Conservation (phyloP, 1,140 invertebrate genomes). For the Acyrthosiphon pisum region DNA sequence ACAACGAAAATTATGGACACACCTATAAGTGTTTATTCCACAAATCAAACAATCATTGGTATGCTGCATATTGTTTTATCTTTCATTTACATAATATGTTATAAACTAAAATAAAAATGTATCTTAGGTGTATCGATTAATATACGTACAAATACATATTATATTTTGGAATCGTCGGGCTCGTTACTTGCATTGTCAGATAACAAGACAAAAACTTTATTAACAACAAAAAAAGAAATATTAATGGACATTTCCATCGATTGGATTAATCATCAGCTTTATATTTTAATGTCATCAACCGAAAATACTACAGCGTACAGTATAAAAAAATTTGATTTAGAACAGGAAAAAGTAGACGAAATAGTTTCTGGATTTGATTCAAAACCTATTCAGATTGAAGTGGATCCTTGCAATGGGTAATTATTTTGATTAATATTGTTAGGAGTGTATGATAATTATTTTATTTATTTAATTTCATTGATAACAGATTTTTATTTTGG, state of each 20-base stretch:
- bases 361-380: slow-evolving; percentile 72
- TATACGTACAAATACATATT: slow-evolving; percentile 74
- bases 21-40: neutral
- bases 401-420: slow-evolving; percentile 91
- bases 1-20: slow-evolving; percentile 14
- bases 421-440: slow-evolving; percentile 57
- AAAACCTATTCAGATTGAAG: slow-evolving; percentile 78
- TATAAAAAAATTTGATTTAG: slow-evolving; percentile 76
- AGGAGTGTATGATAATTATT: neutral
- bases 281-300: slow-evolving; percentile 69
- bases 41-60: slow-evolving; percentile 33
- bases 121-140: slow-evolving; percentile 77
- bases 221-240: neutral
- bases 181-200: slow-evolving; percentile 68
- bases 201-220: slow-evolving; percentile 59
- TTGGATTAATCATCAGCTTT: slow-evolving; percentile 85
- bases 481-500: slow-evolving; percentile 65
- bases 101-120: slow-evolving; percentile 33
- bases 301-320: slow-evolving; percentile 68
- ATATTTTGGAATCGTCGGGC: slow-evolving; percentile 76
- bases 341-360: slow-evolving; percentile 72
- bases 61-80: neutral
- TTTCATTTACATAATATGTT: neutral
- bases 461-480: neutral
- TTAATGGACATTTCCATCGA: slow-evolving; percentile 73